These are phyloP conservation scores for Arnoldichthys spilopterus DNA, from an alignment of 2,797 vertebrate species.

Conservation along the genomic window DNA sequence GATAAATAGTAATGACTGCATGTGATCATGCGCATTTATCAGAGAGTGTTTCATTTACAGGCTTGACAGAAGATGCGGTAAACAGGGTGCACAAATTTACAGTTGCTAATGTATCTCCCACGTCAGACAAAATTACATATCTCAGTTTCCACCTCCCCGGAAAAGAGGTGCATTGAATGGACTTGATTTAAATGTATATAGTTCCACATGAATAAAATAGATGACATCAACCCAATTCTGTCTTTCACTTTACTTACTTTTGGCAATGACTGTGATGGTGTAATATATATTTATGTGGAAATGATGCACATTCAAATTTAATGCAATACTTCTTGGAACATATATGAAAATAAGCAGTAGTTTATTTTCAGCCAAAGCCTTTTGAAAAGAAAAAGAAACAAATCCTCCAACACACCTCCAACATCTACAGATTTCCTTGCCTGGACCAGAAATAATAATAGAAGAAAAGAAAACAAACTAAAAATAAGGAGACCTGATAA, in stretches of 20 bases:
- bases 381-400: not conserved
- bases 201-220: not conserved
- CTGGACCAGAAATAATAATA: conserved; percentile 61
- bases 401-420: not conserved
- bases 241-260: not conserved
- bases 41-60: conserved; percentile 4
- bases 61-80: not conserved
- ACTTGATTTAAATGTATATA: not conserved
- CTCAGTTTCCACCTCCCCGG: no score
- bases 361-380: not conserved
- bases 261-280: no score
- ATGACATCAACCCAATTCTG: not conserved
- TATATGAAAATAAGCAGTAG: no score
- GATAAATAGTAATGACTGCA: conserved; percentile 8
- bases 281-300: no score
- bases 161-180: not conserved
- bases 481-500: conserved; percentile 62
- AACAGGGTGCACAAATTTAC: not conserved
- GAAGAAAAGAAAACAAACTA: conserved; percentile 57
- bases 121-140: not conserved
- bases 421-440: conserved; percentile 34
- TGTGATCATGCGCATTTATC: conserved; percentile 13
- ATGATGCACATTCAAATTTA: no score
- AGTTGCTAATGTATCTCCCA: not conserved
- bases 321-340: no score